These are phyloP conservation scores for Pipistrellus kuhlii DNA, from an alignment of 2,797 vertebrate species.

Conservation along the genomic window DNA sequence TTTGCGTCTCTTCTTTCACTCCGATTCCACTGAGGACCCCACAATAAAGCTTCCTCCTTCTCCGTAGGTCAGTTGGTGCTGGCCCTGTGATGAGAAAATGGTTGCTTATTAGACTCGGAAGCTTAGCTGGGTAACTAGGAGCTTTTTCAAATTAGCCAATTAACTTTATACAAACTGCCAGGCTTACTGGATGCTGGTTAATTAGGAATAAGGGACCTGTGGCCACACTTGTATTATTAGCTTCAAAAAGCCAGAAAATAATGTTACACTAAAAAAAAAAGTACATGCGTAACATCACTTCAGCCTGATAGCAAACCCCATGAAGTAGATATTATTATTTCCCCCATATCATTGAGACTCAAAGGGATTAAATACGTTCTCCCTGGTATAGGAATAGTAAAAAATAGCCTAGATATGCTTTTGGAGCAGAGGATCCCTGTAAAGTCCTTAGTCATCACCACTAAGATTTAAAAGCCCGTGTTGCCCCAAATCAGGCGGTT, in stretches of 20 bases:
- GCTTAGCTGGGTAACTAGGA: no score
- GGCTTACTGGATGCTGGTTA: neutral
- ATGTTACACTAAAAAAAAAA: neutral
- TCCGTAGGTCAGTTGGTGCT: neutral
- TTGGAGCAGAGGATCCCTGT: neutral
- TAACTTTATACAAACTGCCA: neutral
- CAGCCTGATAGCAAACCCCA: neutral
- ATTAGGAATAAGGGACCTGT: neutral
- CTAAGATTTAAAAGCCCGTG: neutral
- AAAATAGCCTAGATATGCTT: neutral
- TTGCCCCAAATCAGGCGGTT: neutral
- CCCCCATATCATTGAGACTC: neutral
- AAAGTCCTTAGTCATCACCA: neutral
- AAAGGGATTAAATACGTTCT: neutral
- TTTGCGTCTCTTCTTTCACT: neutral
- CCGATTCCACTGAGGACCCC: neutral
- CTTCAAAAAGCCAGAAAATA: neutral
- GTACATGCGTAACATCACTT: neutral
- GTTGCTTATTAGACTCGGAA: neutral
- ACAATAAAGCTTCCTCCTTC: neutral
- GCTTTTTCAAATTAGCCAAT: no score
- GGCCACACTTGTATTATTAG: neutral
- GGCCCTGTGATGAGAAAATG: slow-evolving; percentile 41
- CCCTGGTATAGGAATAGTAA: neutral
- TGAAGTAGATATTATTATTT: neutral